These are phyloP conservation scores for Dendroctonus valens DNA, from an alignment of 1,140 invertebrate genomes.

Conservation along the genomic window DNA sequence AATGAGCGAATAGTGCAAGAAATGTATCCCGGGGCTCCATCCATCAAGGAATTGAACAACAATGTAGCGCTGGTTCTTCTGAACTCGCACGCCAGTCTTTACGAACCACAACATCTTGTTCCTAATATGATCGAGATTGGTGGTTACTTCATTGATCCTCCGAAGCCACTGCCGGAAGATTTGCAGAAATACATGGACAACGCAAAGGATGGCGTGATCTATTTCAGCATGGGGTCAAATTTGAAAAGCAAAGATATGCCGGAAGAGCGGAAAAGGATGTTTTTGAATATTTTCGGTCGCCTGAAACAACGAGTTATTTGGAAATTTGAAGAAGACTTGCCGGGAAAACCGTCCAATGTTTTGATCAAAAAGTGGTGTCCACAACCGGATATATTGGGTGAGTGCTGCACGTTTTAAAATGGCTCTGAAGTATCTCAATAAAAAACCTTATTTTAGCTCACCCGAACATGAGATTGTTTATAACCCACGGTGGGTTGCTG, in stretches of 20 bases:
- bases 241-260: constrained; percentile 52
- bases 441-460: constrained; percentile 26
- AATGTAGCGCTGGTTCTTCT: constrained; percentile 52
- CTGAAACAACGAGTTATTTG: constrained; percentile 62
- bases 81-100: constrained; percentile 44
- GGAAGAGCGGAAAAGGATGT: constrained; percentile 50
- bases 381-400: constrained; percentile 38
- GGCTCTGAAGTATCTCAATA: background rate
- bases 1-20: constrained; percentile 39
- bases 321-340: constrained; percentile 62
- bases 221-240: constrained; percentile 67
- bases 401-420: background rate
- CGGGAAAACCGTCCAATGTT: constrained; percentile 36
- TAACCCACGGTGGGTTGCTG: constrained; percentile 38
- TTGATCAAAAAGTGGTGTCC: constrained; percentile 34
- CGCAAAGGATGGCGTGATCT: constrained; percentile 62
- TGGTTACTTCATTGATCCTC: constrained; percentile 42
- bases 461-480: constrained; percentile 36
- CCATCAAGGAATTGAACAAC: constrained; percentile 51
- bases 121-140: constrained; percentile 38
- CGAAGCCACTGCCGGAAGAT: constrained; percentile 49
- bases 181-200: constrained; percentile 60
- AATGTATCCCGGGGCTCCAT: constrained; percentile 51
- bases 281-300: constrained; percentile 55
- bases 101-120: constrained; percentile 39